Base-by-base conservation (phyloP, 92 coral and sea anemone species). In the Paragorgia papillata region DNA sequence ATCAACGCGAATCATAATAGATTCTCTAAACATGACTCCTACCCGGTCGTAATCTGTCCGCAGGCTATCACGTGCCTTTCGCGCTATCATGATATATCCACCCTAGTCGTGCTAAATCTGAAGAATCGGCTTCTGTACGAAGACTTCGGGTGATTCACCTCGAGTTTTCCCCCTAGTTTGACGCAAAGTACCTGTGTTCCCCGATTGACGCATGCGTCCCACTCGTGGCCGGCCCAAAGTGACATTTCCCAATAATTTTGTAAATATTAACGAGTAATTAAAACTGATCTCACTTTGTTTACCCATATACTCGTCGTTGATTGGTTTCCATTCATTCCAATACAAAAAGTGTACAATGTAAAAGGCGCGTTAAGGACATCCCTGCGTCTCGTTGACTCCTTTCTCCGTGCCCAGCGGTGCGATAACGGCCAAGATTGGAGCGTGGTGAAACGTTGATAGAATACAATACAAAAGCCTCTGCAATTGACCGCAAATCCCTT, bases 231-330 rank as follows among this genome's bases (percentile, higher is more conserved):
- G 54, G 31, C 32, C 39, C 39, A 28, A 44, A 44, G 8, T 53
- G 64, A 37, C 50, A 71, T 71, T 32, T 69, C 64, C 78, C 63
- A 71, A 71, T 71, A 55, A 55, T 71, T 69, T 91, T 92, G 99
- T 86, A 94, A 91, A 93, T 96, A 96, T 91, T 95, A 91, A 95
- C 89, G 90, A 85, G 95, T 95, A 95, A 95, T 95, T 95, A 95
- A 95, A 91, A 95, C 85, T 91, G 99, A 95, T 95, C 88, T 89
- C 94, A 89, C 88, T 89, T 89, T 95, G 90, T 95, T 95, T 95
- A 89, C 92, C 81, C 89, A 79, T 61, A 87, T 79, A 83, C 88
- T 78, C 88, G 80, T 65, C 86, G 81, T 82, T 91, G 99, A 95
- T 95, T 95, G 99, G 99, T 91, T 89, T 92, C 65, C 89, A 80